Base-by-base conservation (phyloP, 2,797 vertebrate genomes). In the Aphelocoma californica region DNA sequence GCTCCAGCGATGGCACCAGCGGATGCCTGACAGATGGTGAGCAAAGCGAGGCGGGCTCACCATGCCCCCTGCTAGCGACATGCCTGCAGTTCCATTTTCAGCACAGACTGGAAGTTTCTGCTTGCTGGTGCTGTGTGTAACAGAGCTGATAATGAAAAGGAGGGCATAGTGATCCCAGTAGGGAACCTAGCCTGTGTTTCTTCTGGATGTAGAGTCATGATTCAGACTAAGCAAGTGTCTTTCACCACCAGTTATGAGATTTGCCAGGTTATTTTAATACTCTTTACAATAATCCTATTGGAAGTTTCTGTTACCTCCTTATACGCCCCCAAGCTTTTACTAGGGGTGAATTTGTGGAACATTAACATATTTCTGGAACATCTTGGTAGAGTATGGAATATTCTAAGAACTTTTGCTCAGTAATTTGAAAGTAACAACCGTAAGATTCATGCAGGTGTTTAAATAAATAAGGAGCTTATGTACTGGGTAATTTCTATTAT, bases 11-110 rank as follows among this genome's bases (percentile, higher is more conserved):
- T 1, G 99, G 99, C 7, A 98, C 98, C 95, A 99, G 99, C 0
- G 99, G 99, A 44, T 99, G 99, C 97, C 99, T 98, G 61, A 99
- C 99, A 1, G 99, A 99, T 2, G 99, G 99, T 99, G 96, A 99
- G 99, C 83, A 19, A 38, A n/a, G 36, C 51, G 7, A 6, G 14
- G 2, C 5, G 2, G 18, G 19, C 36, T 32, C 29, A 10, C 1
- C 2, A 0, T 56, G 77, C 51, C 82, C 73, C 36, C 31, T 36
- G 73, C 80, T 14, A 64, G 47, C 0, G 0, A 29, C 60, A 2
- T 18, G 34, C 9, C 67, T 72, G 44, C 73, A 23, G 14, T 7
- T 42, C 66, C 48, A 5, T 60, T 66, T 48, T 19, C 65, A 47
- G 62, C 58, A 13, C 25, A 20, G 32, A 11, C 50, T 5, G 28